These are phyloP conservation scores for Clusia tigrina DNA, from an alignment of 2,888 invertebrate species.

Conservation along the genomic window DNA sequence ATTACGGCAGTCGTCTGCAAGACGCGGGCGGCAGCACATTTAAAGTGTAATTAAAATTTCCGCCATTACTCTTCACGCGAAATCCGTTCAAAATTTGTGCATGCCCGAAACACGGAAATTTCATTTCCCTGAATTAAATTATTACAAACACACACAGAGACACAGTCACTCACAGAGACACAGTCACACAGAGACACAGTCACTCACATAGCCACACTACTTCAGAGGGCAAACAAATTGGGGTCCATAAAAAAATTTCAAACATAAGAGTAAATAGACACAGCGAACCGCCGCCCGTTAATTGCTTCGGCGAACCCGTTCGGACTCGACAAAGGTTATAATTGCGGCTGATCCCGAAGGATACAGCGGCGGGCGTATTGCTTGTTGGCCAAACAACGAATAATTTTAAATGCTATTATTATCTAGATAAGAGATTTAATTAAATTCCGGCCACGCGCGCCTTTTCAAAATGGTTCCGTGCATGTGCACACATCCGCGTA, in stretches of 20 bases:
- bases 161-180: no score
- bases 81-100: background rate
- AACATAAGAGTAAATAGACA: background rate
- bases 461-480: background rate
- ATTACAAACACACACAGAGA: background rate
- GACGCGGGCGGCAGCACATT: background rate
- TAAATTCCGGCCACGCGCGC: slow-evolving; percentile 1
- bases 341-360: no score
- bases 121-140: background rate
- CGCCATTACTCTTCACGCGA: background rate
- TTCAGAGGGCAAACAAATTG: no score
- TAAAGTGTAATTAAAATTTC: slow-evolving; percentile 3
- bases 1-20: background rate
- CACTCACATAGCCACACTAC: no score
- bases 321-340: no score
- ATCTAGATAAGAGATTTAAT: slow-evolving; percentile 12
- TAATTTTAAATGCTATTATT: slow-evolving; percentile 9
- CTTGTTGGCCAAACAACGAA: background rate
- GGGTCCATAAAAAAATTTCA: background rate
- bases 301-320: no score
- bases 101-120: background rate
- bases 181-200: no score
- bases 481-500: background rate
- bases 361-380: background rate
- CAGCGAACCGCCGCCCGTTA: background rate